phyloP scores from a whole-genome alignment of 2,113 vertebrate genomes.

The Nansenia antarctica region DNA sequence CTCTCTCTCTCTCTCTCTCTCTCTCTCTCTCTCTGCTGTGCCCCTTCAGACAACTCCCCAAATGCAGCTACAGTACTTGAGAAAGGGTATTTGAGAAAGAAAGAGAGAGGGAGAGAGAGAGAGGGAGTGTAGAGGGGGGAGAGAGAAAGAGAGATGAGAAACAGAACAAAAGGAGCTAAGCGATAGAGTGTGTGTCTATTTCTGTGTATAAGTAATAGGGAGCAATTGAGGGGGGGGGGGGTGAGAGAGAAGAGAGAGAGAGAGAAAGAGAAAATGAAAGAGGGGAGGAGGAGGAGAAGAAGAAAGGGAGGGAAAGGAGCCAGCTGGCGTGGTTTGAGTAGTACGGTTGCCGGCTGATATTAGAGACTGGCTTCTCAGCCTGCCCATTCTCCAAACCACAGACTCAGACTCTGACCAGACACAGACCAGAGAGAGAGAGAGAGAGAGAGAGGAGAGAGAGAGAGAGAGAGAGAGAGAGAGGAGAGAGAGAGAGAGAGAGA shows the following conservation, averaged over 20 bases:
- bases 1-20: too few relatives aligned
- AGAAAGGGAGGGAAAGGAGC: constrained; percentile 60
- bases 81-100: constrained; percentile 58
- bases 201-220: not conserved
- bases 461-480: constrained; percentile 44
- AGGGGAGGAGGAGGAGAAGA: constrained; percentile 32
- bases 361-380: constrained; percentile 63
- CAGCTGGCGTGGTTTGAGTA: constrained; percentile 74
- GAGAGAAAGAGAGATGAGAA: constrained; percentile 25
- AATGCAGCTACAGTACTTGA: constrained; percentile 50
- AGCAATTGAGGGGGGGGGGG: not conserved
- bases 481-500: constrained; percentile 61
- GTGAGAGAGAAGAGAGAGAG: constrained; percentile 47
- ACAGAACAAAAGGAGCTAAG: constrained; percentile 9
- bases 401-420: constrained; percentile 63
- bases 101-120: constrained; percentile 18
- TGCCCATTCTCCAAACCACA: constrained; percentile 79
- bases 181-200: constrained; percentile 30
- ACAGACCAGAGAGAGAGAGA: constrained; percentile 17
- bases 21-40: constrained; percentile 59
- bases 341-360: constrained; percentile 63
- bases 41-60: constrained; percentile 62
- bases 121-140: constrained; percentile 13
- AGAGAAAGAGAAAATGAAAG: constrained; percentile 40
- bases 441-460: not conserved